Evolutionary conservation across 2,888 invertebrate genomes (phyloP).

Genomic region (Drosophila anomelani): DNA sequence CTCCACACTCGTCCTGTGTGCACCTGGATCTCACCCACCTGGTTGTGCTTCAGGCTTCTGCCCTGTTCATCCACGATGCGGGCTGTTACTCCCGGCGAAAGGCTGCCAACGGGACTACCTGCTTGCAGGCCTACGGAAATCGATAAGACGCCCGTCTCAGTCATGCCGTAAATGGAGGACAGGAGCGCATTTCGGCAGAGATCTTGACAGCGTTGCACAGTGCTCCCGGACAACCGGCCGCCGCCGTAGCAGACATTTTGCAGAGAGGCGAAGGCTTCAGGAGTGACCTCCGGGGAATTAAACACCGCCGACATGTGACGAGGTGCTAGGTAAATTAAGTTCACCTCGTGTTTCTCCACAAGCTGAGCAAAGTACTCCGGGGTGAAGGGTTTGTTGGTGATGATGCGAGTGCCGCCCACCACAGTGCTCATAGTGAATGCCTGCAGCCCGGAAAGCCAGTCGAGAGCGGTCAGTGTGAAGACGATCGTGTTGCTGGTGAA

Average conservation of each 20-base stretch:
- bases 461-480: slow-evolving; percentile 64
- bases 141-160: slow-evolving; percentile 67
- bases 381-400: slow-evolving; percentile 67
- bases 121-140: slow-evolving; percentile 55
- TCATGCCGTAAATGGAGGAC: slow-evolving; percentile 72
- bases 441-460: slow-evolving; percentile 72
- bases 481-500: slow-evolving; percentile 60
- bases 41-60: slow-evolving; percentile 58
- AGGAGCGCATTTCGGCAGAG: slow-evolving; percentile 55
- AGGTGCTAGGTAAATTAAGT: slow-evolving; percentile 63
- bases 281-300: slow-evolving; percentile 56
- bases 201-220: slow-evolving; percentile 57
- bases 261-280: slow-evolving; percentile 58
- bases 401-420: slow-evolving; percentile 66
- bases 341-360: slow-evolving; percentile 70
- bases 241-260: slow-evolving; percentile 67
- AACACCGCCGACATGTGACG: slow-evolving; percentile 64
- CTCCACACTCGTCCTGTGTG: slow-evolving; percentile 65
- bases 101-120: slow-evolving; percentile 61
- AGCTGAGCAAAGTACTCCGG: slow-evolving; percentile 67
- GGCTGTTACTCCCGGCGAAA: slow-evolving; percentile 54
- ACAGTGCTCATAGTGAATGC: slow-evolving; percentile 60
- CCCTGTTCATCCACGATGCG: slow-evolving; percentile 76
- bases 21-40: slow-evolving; percentile 79
- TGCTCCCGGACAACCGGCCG: slow-evolving; percentile 55